phyloP scores from a whole-genome alignment of 1,140 invertebrate species.

The Rhynchophorus ferrugineus region DNA sequence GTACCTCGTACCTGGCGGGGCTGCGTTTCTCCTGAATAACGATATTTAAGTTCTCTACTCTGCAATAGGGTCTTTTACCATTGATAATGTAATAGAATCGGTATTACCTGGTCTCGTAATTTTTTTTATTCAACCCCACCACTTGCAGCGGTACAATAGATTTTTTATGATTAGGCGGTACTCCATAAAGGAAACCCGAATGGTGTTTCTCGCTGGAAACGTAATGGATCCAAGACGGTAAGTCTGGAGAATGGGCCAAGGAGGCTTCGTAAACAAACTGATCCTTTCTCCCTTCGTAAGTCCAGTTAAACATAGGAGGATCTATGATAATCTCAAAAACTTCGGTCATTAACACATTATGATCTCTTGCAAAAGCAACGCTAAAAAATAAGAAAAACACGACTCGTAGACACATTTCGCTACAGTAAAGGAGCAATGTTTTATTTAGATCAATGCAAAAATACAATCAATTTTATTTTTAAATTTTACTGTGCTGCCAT shows the following conservation, averaged over 20 bases:
- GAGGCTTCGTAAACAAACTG: slow-evolving; percentile 62
- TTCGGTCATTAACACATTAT: slow-evolving; percentile 51
- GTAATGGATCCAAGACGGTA: slow-evolving; percentile 77
- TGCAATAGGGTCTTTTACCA: slow-evolving; percentile 2
- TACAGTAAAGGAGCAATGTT: no score
- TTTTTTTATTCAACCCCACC: slow-evolving; percentile 65
- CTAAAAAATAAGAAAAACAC: background rate
- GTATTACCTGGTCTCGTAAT: slow-evolving; percentile 57
- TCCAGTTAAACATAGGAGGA: slow-evolving; percentile 60
- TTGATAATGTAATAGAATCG: slow-evolving; percentile 1
- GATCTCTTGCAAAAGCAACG: slow-evolving; percentile 15
- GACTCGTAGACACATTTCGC: no score
- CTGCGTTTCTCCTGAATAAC: slow-evolving; percentile 57
- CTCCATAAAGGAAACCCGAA: slow-evolving; percentile 71
- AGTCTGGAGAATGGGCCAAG: slow-evolving; percentile 63
- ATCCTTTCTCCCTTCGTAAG: slow-evolving; percentile 53
- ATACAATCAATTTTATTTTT: no score
- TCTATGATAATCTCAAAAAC: slow-evolving; percentile 57
- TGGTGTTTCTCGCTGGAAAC: slow-evolving; percentile 66
- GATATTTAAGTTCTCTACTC: slow-evolving; percentile 54
- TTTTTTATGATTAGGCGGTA: slow-evolving; percentile 55
- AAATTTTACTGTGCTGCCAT: no score
- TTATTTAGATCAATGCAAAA: no score
- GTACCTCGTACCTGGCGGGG: slow-evolving; percentile 66
- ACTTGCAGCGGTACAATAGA: slow-evolving; percentile 60